Evolutionary conservation across 1,140 invertebrate species (phyloP).

Genomic region (Parasteatoda tepidariorum): DNA sequence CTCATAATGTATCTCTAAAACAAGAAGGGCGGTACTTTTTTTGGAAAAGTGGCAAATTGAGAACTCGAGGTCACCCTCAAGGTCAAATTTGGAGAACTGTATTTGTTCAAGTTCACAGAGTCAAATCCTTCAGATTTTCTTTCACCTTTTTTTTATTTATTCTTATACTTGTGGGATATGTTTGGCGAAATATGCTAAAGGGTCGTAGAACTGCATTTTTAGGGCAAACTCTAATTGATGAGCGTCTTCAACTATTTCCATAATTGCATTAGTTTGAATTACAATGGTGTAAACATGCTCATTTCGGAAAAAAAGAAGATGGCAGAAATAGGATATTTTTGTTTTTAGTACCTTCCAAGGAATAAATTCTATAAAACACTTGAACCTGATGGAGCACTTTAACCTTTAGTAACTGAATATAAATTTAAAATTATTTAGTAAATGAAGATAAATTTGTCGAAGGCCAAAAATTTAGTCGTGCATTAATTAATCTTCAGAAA

Average conservation of each 20-base stretch:
- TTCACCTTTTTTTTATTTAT: slow-evolving; percentile 24
- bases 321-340: too few relatives aligned
- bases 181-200: slow-evolving; percentile 51
- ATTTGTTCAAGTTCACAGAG: slow-evolving; percentile 59
- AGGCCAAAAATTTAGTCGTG: too few relatives aligned
- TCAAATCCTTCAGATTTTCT: slow-evolving; percentile 44
- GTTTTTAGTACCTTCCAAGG: too few relatives aligned
- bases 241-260: slow-evolving; percentile 18
- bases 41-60: slow-evolving; percentile 43
- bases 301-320: too few relatives aligned
- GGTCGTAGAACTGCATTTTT: slow-evolving; percentile 51
- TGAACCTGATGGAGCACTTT: too few relatives aligned
- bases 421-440: too few relatives aligned
- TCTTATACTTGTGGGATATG: slow-evolving; percentile 55
- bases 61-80: slow-evolving; percentile 56
- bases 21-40: slow-evolving; percentile 48
- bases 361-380: too few relatives aligned
- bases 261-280: slow-evolving; percentile 22
- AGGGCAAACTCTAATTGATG: slow-evolving; percentile 49
- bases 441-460: too few relatives aligned
- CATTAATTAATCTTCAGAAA: too few relatives aligned
- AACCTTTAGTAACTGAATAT: too few relatives aligned
- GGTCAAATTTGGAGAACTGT: slow-evolving; percentile 46
- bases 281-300: too few relatives aligned
- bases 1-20: slow-evolving; percentile 19